phyloP scores from a whole-genome alignment of 2,888 invertebrate species.

The Heliconius ismenius region DNA sequence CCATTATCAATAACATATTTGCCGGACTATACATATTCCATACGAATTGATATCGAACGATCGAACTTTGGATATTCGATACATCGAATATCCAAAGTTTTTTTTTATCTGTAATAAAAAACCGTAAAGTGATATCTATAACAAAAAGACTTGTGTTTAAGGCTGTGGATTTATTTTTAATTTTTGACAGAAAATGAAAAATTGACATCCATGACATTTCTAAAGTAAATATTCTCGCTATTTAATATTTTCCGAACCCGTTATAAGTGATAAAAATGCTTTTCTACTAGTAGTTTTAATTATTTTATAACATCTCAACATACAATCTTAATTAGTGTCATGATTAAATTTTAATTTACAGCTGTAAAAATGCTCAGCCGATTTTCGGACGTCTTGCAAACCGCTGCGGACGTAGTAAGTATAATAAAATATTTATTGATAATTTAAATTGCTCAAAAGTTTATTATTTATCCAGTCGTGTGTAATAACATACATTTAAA shows the following conservation, averaged over 20 bases:
- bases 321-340: conserved; percentile 26
- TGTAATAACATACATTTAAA: neutral
- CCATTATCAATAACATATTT: too few relatives aligned
- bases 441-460: neutral
- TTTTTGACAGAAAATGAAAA: conserved; percentile 19
- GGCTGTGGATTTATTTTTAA: neutral
- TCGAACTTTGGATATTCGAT: too few relatives aligned
- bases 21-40: too few relatives aligned
- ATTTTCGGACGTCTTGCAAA: conserved; percentile 80
- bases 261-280: conserved; percentile 17
- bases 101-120: neutral
- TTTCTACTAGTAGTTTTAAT: neutral
- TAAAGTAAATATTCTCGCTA: conserved; percentile 31
- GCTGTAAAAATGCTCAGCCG: conserved; percentile 73
- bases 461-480: neutral
- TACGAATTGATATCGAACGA: too few relatives aligned
- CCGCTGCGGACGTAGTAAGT: conserved; percentile 81
- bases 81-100: neutral
- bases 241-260: conserved; percentile 16
- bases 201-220: conserved; percentile 28
- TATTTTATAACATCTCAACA: neutral
- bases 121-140: neutral
- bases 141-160: conserved; percentile 1
- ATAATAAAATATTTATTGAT: conserved; percentile 37
- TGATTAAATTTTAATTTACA: conserved; percentile 38